Evolutionary conservation across 2,113 vertebrate species (phyloP).

Genomic region (Melospiza georgiana): DNA sequence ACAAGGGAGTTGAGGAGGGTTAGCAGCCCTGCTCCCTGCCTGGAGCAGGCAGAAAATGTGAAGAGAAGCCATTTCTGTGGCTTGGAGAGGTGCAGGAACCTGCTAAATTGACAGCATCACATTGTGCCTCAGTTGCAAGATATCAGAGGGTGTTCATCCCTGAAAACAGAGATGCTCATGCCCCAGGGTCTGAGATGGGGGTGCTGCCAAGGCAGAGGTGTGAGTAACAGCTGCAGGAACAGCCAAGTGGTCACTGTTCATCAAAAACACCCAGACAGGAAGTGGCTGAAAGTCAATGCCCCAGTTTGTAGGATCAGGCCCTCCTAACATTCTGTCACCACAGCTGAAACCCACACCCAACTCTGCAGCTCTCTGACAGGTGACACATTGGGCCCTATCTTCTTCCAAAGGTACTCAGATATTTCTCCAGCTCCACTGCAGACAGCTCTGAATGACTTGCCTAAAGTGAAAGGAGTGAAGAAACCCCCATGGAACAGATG

Average conservation of each 20-base stretch:
- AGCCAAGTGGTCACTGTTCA: not conserved
- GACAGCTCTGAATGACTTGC: not conserved
- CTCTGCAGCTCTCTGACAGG: not conserved
- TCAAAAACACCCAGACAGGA: not conserved
- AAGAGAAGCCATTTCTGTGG: not conserved
- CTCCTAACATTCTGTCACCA: fast-evolving
- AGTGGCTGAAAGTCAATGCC: fast-evolving
- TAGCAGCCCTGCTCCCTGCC: not conserved
- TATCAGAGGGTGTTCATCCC: not conserved
- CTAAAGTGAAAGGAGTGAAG: not conserved
- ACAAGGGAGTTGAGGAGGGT: not conserved
- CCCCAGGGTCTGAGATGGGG: not conserved
- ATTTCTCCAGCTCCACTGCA: not conserved
- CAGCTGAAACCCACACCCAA: fast-evolving
- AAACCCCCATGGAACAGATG: not conserved
- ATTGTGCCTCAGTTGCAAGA: not conserved
- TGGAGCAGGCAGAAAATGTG: not conserved
- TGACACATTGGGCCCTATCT: fast-evolving
- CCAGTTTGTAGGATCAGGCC: not conserved
- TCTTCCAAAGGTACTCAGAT: not conserved
- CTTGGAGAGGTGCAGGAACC: not conserved
- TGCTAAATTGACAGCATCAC: not conserved
- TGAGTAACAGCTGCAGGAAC: not conserved
- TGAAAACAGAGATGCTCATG: not conserved
- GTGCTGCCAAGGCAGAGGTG: fast-evolving